Evolutionary conservation across 2,888 invertebrate species (phyloP).

Genomic region (Trisateles emortualis): DNA sequence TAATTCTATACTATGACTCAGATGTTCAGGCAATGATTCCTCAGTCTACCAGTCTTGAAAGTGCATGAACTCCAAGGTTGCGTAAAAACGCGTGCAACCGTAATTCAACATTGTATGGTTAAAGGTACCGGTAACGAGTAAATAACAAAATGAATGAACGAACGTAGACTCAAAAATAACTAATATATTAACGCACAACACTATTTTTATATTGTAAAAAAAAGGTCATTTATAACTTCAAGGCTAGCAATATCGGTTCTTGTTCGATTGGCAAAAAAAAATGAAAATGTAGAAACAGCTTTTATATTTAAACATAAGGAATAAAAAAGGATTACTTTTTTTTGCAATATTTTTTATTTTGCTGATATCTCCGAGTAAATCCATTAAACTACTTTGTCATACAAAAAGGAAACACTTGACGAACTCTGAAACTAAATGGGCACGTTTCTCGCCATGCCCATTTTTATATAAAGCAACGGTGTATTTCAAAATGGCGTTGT

Average conservation of each 20-base stretch:
- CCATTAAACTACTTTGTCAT: not conserved
- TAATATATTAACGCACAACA: too few species aligned
- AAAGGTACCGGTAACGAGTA: not conserved
- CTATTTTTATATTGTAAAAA: not conserved
- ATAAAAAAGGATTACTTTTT: not conserved
- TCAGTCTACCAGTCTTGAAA: not conserved
- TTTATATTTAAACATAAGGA: not conserved
- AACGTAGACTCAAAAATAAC: too few species aligned
- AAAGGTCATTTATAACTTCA: slow-evolving; percentile 39
- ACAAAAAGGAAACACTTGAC: not conserved
- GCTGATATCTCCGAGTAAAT: not conserved
- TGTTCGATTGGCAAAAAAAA: slow-evolving; percentile 23
- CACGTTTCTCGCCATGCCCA: slow-evolving; percentile 12
- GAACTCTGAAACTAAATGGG: slow-evolving; percentile 10
- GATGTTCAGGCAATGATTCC: not conserved
- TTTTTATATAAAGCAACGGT: slow-evolving; percentile 61
- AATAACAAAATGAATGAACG: too few species aligned
- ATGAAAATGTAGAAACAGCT: not conserved
- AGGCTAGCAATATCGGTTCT: slow-evolving; percentile 39
- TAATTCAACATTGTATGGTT: not conserved
- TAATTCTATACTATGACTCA: not conserved
- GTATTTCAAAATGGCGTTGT: slow-evolving; percentile 55
- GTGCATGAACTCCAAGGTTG: not conserved
- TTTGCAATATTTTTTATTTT: not conserved
- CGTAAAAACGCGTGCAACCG: not conserved